Percentiles rank a stretch among this genome's conserved stretches.
Conservation (phyloP, 2,113 vertebrate genomes). For the Oryctolagus cuniculus region mOryCun1.1 NC_091441.1:95455501-95456000, state of each 20-base stretch:
- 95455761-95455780: neutral
- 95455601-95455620: neutral
- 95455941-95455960: too few relatives aligned
- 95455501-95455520: neutral
- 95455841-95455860: neutral
- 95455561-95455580: neutral
- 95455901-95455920: slow-evolving; percentile 22
- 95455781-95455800: neutral
- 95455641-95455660: neutral
- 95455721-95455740: neutral
- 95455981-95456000: too few relatives aligned
- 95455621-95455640: neutral
- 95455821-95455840: slow-evolving; percentile 3
- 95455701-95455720: neutral
- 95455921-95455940: too few relatives aligned
- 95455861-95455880: neutral
- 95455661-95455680: neutral
- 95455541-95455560: neutral
- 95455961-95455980: too few relatives aligned
- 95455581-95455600: neutral
- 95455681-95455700: neutral
- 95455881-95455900: neutral
- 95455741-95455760: neutral
- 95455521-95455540: neutral
- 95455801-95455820: neutral